These are phyloP conservation scores for Mycalesis mineus DNA, from an alignment of 2,888 invertebrate genomes.

Conservation along the genomic window DNA sequence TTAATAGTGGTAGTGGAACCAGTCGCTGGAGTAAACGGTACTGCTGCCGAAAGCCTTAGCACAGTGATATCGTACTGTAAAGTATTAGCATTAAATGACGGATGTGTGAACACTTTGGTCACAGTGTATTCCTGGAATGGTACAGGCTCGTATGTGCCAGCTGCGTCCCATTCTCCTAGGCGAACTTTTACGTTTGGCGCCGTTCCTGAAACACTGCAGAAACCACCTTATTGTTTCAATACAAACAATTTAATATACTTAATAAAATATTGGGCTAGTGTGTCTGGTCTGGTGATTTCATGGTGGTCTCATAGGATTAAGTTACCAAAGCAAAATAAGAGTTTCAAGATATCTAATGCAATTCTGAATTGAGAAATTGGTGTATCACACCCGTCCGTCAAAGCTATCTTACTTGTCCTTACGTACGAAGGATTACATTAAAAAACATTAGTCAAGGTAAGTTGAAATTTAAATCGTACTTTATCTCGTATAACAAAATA, in stretches of 20 bases:
- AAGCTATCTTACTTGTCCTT: too few species aligned
- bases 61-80: constrained; percentile 90
- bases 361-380: too few species aligned
- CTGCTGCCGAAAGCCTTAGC: constrained; percentile 80
- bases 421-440: too few species aligned
- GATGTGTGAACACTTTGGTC: constrained; percentile 77
- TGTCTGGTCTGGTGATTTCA: too few species aligned
- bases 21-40: constrained; percentile 65
- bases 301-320: too few species aligned
- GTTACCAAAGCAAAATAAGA: too few species aligned
- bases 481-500: too few species aligned
- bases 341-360: too few species aligned
- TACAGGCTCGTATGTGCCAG: constrained; percentile 80
- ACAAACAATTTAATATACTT: not conserved
- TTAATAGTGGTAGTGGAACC: constrained; percentile 78
- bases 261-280: too few species aligned
- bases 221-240: not conserved
- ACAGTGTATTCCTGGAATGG: constrained; percentile 81
- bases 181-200: constrained; percentile 81
- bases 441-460: too few species aligned
- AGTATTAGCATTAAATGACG: constrained; percentile 83
- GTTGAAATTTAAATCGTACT: too few species aligned
- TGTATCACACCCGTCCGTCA: too few species aligned
- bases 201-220: constrained; percentile 56
- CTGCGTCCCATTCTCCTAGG: constrained; percentile 87